Evolutionary conservation across 1,140 invertebrate genomes (phyloP).

Genomic region (Cecropterus lyciades): DNA sequence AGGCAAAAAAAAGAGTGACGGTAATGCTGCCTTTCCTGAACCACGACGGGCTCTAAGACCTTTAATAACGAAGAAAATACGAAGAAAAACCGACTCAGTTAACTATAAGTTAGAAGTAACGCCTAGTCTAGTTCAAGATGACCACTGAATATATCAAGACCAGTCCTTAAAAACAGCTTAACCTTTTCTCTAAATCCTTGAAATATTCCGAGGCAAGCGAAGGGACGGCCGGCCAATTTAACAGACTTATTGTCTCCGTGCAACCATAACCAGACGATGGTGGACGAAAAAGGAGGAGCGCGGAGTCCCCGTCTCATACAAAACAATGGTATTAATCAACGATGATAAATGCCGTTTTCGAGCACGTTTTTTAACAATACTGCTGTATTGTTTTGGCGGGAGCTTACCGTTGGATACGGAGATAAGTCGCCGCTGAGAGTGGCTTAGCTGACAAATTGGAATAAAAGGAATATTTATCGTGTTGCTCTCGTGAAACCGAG

Average conservation of each 20-base stretch:
- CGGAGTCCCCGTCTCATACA: constrained; percentile 75
- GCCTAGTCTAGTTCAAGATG: too few species aligned
- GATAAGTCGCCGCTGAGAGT: constrained; percentile 81
- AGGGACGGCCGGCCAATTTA: constrained; percentile 77
- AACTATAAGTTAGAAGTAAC: too few species aligned
- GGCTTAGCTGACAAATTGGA: constrained; percentile 83
- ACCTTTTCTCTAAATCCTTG: too few species aligned
- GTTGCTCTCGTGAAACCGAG: constrained; percentile 61
- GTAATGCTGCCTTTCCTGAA: too few species aligned
- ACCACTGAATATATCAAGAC: too few species aligned
- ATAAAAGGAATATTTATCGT: constrained; percentile 83
- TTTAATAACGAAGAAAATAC: too few species aligned
- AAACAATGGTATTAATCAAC: constrained; percentile 84
- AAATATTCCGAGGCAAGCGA: constrained; percentile 15
- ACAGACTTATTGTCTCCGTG: constrained; percentile 82
- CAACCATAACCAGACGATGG: constrained; percentile 69
- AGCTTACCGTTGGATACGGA: constrained; percentile 79
- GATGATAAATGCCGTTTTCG: constrained; percentile 83
- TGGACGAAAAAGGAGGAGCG: constrained; percentile 73
- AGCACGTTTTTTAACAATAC: constrained; percentile 82
- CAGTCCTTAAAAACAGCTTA: too few species aligned
- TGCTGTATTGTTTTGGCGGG: constrained; percentile 81
- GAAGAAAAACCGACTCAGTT: too few species aligned
- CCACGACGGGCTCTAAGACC: too few species aligned
- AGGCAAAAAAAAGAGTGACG: too few species aligned